A percentile compares a stretch with the other conserved stretches of the same genome.
phyloP scores from a whole-genome alignment of 2,797 vertebrate genomes.

The Sebastolobus alascanus region DNA sequence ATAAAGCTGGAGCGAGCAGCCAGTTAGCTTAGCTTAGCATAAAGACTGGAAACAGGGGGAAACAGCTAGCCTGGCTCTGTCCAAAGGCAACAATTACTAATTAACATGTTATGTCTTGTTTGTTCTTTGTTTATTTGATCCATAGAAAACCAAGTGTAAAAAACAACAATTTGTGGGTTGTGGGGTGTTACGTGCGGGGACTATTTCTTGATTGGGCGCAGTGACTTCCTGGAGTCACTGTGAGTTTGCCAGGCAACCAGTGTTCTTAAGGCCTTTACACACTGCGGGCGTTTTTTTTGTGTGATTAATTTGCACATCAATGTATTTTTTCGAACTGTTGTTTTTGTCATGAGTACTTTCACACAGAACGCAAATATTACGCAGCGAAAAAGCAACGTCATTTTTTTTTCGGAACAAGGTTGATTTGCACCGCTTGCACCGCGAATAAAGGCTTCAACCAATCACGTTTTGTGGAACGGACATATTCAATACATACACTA shows the following conservation, averaged over 20 bases:
- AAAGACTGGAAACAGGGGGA: not conserved
- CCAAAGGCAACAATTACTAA: not conserved
- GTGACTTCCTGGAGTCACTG: not conserved
- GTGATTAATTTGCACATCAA: no score
- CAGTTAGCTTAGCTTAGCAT: slow-evolving; percentile 1
- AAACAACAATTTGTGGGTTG: not conserved
- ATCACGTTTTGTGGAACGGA: no score
- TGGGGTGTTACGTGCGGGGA: not conserved
- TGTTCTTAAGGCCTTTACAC: not conserved
- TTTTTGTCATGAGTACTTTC: no score
- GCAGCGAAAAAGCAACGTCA: no score
- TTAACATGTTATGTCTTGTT: not conserved
- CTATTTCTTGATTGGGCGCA: not conserved
- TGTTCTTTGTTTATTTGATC: not conserved
- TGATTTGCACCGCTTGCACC: no score
- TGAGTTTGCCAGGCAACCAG: not conserved
- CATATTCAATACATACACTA: no score
- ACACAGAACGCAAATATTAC: no score
- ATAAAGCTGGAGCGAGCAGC: not conserved
- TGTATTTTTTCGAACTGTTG: no score
- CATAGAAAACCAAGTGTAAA: not conserved
- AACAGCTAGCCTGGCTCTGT: not conserved
- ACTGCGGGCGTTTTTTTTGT: no score
- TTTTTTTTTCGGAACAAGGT: no score
- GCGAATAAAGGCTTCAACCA: no score